Evolutionary conservation across 92 coral and sea anemone genomes (phyloP), one percentile per base, ranked within the genome.

Genomic region (Phenganax subtilis): DNA sequence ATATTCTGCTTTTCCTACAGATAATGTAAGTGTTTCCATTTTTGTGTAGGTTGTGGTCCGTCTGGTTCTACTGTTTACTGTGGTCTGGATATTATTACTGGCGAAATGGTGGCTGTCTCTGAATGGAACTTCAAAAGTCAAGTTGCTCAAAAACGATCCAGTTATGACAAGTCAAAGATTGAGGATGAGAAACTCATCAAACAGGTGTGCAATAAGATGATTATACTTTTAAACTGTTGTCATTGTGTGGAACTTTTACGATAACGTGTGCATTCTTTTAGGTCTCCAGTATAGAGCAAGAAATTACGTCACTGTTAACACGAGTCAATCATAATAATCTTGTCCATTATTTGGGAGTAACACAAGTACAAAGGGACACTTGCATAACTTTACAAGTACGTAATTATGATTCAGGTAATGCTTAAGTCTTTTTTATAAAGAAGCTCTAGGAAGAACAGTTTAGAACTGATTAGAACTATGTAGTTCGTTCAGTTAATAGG

Each of bases 281-380:
- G 99, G 90, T 90, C 25, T 83, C 91, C 14, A 90, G 97, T 75
- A 89, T 96, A 25, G 91, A 96, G 57, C 97, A 96, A 72, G 99
- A 96, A 86, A 90, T 89, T 8, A n/a, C 71, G 61, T 90, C 97
- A 12, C 86, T 96, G 9, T 86, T 85, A 17, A 85, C 85, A 69
- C 84, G 90, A 51, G 90, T 96, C 16, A 90, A 88, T 71, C 99
- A 96, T 70, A 91, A 87, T 6, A 90, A 90, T 81, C 73, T 96
- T 64, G 90, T 88, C 53, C 96, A 92, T 65, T 87, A 84, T 52
- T 91, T 92, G 54, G 99, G 92, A 29, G 90, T 90, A 28, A 89
- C 87, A 31, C 91, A 92, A 67, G 85, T 85, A 12, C 89, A 88
- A 69, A 54, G 68, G 0, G 44, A 82, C 14, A 72, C 83, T 8